A percentile compares a stretch with the other conserved stretches of the same genome.
Conservation (phyloP, 2,888 invertebrate species). For the Platycnemis pennipes region DNA sequence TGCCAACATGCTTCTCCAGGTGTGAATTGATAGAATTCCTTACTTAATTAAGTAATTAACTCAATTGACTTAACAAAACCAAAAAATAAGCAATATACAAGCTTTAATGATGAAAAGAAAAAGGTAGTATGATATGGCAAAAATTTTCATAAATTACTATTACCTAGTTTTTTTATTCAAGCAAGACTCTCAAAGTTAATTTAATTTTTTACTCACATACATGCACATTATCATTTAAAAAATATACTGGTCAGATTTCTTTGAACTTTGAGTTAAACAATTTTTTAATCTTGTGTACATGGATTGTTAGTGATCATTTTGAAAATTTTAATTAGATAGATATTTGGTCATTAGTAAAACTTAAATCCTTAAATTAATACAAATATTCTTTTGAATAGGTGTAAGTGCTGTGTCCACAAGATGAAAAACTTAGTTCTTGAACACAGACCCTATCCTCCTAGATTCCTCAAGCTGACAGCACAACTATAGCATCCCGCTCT, state of each 20-base stretch:
- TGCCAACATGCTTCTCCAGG: slow-evolving; percentile 93
- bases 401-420: slow-evolving; percentile 49
- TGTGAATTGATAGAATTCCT: slow-evolving; percentile 76
- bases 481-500: slow-evolving; percentile 58
- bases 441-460: slow-evolving; percentile 61
- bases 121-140: not conserved
- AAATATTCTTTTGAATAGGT: slow-evolving; percentile 57
- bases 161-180: not conserved
- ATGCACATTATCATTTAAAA: slow-evolving; percentile 53
- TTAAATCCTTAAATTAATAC: slow-evolving; percentile 8
- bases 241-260: not conserved
- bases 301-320: not conserved
- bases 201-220: slow-evolving; percentile 45
- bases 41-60: not conserved
- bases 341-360: not conserved
- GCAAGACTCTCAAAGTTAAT: not conserved
- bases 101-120: not conserved
- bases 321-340: not conserved
- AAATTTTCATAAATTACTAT: not conserved
- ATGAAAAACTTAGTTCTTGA: slow-evolving; percentile 53
- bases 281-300: not conserved
- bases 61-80: not conserved
- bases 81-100: not conserved
- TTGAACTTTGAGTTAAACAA: not conserved
- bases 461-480: slow-evolving; percentile 63